Evolutionary conservation across 2,888 invertebrate species (phyloP).

Genomic region (Acanthococcus lagerstroemiae): DNA sequence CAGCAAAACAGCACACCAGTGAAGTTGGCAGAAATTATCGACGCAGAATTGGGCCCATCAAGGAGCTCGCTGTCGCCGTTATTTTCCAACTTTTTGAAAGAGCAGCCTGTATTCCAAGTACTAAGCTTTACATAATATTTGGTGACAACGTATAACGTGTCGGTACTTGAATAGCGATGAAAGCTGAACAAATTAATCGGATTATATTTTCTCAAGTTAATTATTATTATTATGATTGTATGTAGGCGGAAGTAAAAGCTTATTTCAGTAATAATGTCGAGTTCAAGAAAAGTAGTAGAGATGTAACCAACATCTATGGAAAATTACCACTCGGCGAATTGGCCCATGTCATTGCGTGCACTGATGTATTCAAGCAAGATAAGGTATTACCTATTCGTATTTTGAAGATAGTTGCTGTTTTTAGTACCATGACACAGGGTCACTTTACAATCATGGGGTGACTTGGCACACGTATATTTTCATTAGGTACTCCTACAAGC

Average conservation of each 20-base stretch:
- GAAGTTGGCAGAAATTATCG: not conserved
- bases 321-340: constrained; percentile 7
- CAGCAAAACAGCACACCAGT: constrained; percentile 1
- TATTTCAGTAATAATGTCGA: not conserved
- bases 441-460: no score
- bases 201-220: no score
- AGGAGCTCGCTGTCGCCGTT: not conserved
- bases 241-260: not conserved
- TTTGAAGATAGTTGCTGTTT: no score
- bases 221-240: no score
- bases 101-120: constrained; percentile 14
- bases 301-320: not conserved
- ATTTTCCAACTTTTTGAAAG: constrained; percentile 6
- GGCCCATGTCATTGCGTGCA: not conserved
- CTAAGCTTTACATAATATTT: no score
- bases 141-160: no score
- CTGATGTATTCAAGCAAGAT: not conserved
- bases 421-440: no score
- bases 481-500: no score
- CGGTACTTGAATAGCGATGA: not conserved
- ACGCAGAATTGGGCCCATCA: not conserved
- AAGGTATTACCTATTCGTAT: no score
- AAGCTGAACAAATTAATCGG: no score
- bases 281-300: not conserved
- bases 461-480: no score